Conservation (phyloP, 1,140 invertebrate species). For the Drosophila triauraria region DNA sequence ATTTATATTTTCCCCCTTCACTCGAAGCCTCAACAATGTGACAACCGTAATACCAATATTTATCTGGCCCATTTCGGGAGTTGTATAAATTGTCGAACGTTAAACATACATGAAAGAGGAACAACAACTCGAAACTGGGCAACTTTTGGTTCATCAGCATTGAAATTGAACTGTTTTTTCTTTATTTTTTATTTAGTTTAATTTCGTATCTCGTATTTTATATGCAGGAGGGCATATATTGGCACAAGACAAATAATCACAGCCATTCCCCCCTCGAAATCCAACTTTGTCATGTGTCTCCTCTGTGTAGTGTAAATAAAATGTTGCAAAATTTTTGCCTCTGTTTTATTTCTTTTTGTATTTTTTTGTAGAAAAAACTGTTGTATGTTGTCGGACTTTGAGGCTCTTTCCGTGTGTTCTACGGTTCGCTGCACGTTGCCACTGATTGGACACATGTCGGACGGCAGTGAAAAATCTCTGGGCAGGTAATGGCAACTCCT, state of each 20-base stretch:
- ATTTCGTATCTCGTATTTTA: slow-evolving; percentile 38
- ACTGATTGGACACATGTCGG: slow-evolving; percentile 64
- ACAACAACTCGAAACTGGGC: slow-evolving; percentile 7
- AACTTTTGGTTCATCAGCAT: slow-evolving; percentile 53
- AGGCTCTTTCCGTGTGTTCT: slow-evolving; percentile 33
- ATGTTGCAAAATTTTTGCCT: slow-evolving; percentile 41
- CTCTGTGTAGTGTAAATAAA: slow-evolving; percentile 48
- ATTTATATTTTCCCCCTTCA: not conserved
- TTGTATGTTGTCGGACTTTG: slow-evolving; percentile 14
- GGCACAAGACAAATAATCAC: slow-evolving; percentile 57
- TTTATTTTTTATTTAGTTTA: slow-evolving; percentile 29
- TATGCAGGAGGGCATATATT: slow-evolving; percentile 58
- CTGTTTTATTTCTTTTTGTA: too few species aligned
- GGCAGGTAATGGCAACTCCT: slow-evolving; percentile 27
- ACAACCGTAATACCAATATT: slow-evolving; percentile 26
- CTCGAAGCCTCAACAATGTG: not conserved
- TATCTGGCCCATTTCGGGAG: slow-evolving; percentile 32
- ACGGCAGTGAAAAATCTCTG: slow-evolving; percentile 50
- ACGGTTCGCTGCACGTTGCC: slow-evolving; percentile 59
- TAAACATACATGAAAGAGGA: slow-evolving; percentile 31
- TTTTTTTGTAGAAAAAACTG: slow-evolving; percentile 21
- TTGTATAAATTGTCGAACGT: slow-evolving; percentile 22
- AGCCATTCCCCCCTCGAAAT: slow-evolving; percentile 4
- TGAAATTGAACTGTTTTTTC: slow-evolving; percentile 41
- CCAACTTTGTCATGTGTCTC: slow-evolving; percentile 19